Evolutionary conservation across 2,888 invertebrate genomes (phyloP).

Genomic region (Ctenicera cuprea): DNA sequence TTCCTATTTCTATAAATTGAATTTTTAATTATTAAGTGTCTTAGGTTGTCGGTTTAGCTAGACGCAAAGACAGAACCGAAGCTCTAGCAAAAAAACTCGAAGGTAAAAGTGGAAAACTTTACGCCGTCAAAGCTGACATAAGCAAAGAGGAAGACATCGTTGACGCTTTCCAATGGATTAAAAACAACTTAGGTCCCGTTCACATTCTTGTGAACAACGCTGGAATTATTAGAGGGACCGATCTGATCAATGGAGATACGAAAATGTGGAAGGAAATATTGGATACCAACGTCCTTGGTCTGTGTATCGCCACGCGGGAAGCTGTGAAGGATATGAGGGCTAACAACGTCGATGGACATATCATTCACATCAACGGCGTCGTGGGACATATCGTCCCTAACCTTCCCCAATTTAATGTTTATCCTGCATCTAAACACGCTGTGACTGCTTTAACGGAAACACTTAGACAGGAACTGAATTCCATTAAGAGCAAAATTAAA

Average conservation of each 20-base stretch:
- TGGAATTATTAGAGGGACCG: slow-evolving; percentile 57
- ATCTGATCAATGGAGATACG: slow-evolving; percentile 55
- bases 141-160: slow-evolving; percentile 49
- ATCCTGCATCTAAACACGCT: slow-evolving; percentile 15
- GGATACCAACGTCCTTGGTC: slow-evolving; percentile 61
- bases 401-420: neutral
- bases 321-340: slow-evolving; percentile 58
- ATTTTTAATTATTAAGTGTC: neutral
- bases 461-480: no score
- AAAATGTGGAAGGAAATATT: slow-evolving; percentile 57
- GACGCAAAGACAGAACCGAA: neutral
- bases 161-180: slow-evolving; percentile 47
- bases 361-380: no score
- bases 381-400: slow-evolving; percentile 8
- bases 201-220: slow-evolving; percentile 44
- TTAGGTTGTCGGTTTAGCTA: slow-evolving; percentile 16
- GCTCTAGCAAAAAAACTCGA: slow-evolving; percentile 7
- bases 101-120: slow-evolving; percentile 32
- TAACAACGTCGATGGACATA: slow-evolving; percentile 56
- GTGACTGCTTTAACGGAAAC: slow-evolving; percentile 26
- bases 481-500: slow-evolving; percentile 16
- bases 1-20: no score
- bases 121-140: slow-evolving; percentile 45
- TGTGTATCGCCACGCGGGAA: slow-evolving; percentile 60
- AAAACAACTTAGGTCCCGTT: slow-evolving; percentile 52